A percentile compares a stretch with the other conserved stretches of the same genome.
phyloP scores from a whole-genome alignment of 1,140 invertebrate genomes.

The Drosophila equinoxialis region DNA sequence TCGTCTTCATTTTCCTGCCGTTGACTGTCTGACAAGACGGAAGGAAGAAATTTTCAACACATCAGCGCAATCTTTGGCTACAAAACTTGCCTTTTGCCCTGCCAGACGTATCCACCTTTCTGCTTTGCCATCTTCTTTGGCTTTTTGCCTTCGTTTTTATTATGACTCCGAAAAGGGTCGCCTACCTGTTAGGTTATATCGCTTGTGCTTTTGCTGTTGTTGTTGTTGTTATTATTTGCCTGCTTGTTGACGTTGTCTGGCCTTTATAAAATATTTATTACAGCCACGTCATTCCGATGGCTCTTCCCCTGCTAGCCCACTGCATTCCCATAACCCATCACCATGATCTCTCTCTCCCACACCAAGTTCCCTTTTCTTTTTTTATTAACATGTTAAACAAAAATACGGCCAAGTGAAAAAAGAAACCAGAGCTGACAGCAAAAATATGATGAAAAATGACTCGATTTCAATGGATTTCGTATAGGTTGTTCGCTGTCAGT shows the following conservation, averaged over 20 bases:
- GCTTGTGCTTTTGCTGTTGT: slow-evolving; percentile 15
- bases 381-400: slow-evolving; percentile 54
- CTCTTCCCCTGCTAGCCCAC: neutral
- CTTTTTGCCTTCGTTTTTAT: slow-evolving; percentile 22
- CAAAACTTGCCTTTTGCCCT: slow-evolving; percentile 38
- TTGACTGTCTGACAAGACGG: slow-evolving; percentile 61
- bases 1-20: slow-evolving; percentile 20
- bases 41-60: slow-evolving; percentile 77
- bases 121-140: neutral
- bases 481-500: slow-evolving; percentile 5
- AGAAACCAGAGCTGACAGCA: neutral
- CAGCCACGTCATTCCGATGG: slow-evolving; percentile 23
- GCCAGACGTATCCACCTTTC: neutral
- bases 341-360: neutral
- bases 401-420: slow-evolving; percentile 17
- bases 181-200: slow-evolving; percentile 48
- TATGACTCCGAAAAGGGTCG: slow-evolving; percentile 36
- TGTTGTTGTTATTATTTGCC: slow-evolving; percentile 20
- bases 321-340: slow-evolving; percentile 21
- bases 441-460: slow-evolving; percentile 41
- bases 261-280: slow-evolving; percentile 68
- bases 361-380: slow-evolving; percentile 6
- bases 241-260: slow-evolving; percentile 45
- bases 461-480: neutral
- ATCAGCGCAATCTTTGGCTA: slow-evolving; percentile 68